Conservation (phyloP, 2,888 invertebrate genomes). For the Crematogaster levior region DNA sequence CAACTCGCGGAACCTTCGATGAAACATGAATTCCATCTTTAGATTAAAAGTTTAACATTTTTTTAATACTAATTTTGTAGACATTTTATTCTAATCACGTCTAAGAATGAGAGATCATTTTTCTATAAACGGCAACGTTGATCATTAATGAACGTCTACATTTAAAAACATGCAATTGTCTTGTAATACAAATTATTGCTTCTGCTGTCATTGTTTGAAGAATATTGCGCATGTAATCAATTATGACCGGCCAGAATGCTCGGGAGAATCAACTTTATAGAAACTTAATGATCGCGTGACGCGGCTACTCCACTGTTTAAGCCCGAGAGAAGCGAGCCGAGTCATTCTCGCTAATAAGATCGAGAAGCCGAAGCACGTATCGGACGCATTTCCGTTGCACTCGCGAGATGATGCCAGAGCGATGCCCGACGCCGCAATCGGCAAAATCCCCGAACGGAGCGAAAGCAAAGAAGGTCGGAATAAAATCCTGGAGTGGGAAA, state of each 20-base stretch:
- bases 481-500: conserved; percentile 42
- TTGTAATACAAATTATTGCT: not conserved
- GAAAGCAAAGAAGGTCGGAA: conserved; percentile 9
- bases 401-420: conserved; percentile 35
- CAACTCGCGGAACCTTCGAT: not conserved
- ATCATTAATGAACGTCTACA: conserved; percentile 6
- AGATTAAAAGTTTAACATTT: not conserved
- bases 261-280: conserved; percentile 70
- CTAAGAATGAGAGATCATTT: not conserved
- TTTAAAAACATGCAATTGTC: conserved; percentile 21
- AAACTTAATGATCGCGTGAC: conserved; percentile 66
- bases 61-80: not conserved
- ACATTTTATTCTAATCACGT: not conserved
- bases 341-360: conserved; percentile 84
- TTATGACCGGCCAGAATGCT: conserved; percentile 32
- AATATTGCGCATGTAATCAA: conserved; percentile 47
- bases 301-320: conserved; percentile 70
- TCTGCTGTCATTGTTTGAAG: conserved; percentile 48
- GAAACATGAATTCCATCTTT: not conserved
- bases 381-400: conserved; percentile 52
- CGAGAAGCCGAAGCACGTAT: conserved; percentile 69
- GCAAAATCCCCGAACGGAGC: conserved; percentile 9
- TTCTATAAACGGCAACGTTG: not conserved
- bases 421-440: conserved; percentile 35
- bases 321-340: conserved; percentile 72